Evolutionary conservation across 2,113 vertebrate genomes (phyloP), one percentile per base, ranked within the genome.

Genomic region (Acanthochromis polyacanthus): DNA sequence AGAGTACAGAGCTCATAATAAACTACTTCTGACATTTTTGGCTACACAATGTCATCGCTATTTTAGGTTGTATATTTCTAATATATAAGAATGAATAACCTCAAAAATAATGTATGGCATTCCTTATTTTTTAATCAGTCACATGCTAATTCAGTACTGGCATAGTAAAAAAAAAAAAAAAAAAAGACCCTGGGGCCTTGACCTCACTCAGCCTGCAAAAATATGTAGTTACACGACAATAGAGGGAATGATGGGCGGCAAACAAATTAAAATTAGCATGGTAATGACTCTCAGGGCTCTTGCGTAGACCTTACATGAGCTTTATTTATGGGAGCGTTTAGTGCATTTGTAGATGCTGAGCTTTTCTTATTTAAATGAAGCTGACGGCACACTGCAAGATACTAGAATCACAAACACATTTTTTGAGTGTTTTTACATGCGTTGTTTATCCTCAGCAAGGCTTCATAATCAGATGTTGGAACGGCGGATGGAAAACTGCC

Each of bases 151-250:
- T 80, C 16, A 10, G 30, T 19, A 25, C 74, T 68, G 70, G 74
- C 40, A 85, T 58, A 58, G 75, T 62, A 70, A 73, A 79, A 87
- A 88, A 85, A 74, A 88, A 59, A 59, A 70, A 73, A 79, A 87
- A 88, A 85, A 74, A 88, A 59, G 62, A 57, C 72, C 76, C 61
- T 2, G 8, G 17, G 56, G 72, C 58, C 71, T 70, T 38, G 52
- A 75, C 74, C 76, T 55, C 80, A 75, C 71, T 90, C 50, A 51
- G 46, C 45, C 75, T 23, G 40, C 67, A 81, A 73, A 84, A 83
- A 84, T 32, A 70, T 73, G 48, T 82, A 67, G 23, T 83, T 86
- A 11, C 71, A 87, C 69, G 69, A 92, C 90, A 93, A 92, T 57
- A 58, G 81, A 73, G 57, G 22, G 71, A 51, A 81, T 80, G 80